These are phyloP conservation scores for Lacanobia oleracea DNA, from an alignment of 2,888 invertebrate species.

Conservation along the genomic window DNA sequence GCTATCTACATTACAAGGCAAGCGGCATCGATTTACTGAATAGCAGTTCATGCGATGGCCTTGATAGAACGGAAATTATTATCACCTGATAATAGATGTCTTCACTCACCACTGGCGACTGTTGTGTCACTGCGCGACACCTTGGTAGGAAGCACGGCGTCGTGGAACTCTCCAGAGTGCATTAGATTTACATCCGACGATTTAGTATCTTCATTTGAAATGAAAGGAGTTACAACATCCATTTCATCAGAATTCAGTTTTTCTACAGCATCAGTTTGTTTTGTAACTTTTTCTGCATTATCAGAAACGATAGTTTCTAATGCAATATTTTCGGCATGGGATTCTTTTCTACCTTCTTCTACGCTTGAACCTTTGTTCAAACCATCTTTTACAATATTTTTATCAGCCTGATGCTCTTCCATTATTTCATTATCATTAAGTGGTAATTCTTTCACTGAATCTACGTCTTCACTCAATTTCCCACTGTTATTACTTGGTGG, in stretches of 20 bases:
- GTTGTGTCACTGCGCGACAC: slow-evolving; percentile 84
- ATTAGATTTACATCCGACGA: slow-evolving; percentile 73
- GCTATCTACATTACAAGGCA: slow-evolving; percentile 65
- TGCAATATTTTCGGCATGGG: slow-evolving; percentile 6
- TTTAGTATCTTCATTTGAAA: slow-evolving; percentile 57
- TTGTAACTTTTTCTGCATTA: slow-evolving; percentile 52
- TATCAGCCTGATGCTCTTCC: slow-evolving; percentile 50
- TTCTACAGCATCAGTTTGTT: slow-evolving; percentile 59
- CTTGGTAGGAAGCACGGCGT: slow-evolving; percentile 86
- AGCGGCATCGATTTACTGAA: slow-evolving; percentile 71
- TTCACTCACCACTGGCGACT: slow-evolving; percentile 90
- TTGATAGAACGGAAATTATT: slow-evolving; percentile 86
- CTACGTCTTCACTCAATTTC: slow-evolving; percentile 86
- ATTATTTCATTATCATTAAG: slow-evolving; percentile 64
- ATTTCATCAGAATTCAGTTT: slow-evolving; percentile 81
- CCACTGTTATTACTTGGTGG: slow-evolving; percentile 87
- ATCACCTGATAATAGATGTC: slow-evolving; percentile 90
- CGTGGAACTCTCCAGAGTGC: slow-evolving; percentile 90
- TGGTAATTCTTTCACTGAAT: slow-evolving; percentile 80
- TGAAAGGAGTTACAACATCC: slow-evolving; percentile 83
- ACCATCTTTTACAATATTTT: slow-evolving; percentile 26
- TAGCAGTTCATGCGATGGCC: slow-evolving; percentile 86
- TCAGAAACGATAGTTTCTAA: slow-evolving; percentile 22
- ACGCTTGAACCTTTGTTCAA: slow-evolving; percentile 21
- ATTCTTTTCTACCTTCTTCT: slow-evolving; percentile 17